These are phyloP conservation scores for Hermodice carunculata DNA, from an alignment of 2,888 invertebrate species.

Conservation along the genomic window DNA sequence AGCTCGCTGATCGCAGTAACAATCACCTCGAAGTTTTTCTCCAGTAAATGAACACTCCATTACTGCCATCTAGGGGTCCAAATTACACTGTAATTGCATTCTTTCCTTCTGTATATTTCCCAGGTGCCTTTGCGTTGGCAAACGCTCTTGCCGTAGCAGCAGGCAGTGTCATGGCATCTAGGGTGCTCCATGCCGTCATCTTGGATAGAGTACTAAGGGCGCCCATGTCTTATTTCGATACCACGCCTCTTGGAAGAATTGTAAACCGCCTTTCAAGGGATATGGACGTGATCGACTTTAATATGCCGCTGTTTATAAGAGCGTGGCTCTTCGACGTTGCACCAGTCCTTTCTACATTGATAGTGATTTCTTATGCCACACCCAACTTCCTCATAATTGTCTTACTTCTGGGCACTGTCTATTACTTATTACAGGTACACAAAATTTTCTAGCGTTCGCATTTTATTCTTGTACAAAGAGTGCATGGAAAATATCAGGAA, in stretches of 20 bases:
- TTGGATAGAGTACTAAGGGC: constrained; percentile 44
- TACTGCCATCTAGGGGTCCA: too few species aligned
- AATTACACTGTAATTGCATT: too few species aligned
- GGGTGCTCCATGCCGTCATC: constrained; percentile 20
- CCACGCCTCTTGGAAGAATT: constrained; percentile 44
- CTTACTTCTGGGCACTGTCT: constrained; percentile 58
- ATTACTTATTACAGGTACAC: constrained; percentile 42
- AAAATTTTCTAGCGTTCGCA: too few species aligned
- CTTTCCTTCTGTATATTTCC: too few species aligned
- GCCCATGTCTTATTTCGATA: constrained; percentile 49
- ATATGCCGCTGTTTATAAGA: constrained; percentile 35
- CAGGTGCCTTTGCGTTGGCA: constrained; percentile 10
- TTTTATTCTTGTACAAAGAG: too few species aligned
- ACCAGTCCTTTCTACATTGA: constrained; percentile 55
- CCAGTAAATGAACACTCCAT: too few species aligned
- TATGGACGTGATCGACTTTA: constrained; percentile 44
- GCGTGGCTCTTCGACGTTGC: constrained; percentile 31
- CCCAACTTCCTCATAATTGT: constrained; percentile 50
- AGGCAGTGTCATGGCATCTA: constrained; percentile 31
- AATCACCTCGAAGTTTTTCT: too few species aligned
- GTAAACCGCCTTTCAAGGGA: constrained; percentile 44
- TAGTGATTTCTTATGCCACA: constrained; percentile 56
- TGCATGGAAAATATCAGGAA: too few species aligned
- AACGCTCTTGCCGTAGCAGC: constrained; percentile 24
- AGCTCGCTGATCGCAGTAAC: too few species aligned